These are phyloP conservation scores for Hirudo medicinalis DNA, from an alignment of 1,140 invertebrate species.

Conservation along the genomic window DNA sequence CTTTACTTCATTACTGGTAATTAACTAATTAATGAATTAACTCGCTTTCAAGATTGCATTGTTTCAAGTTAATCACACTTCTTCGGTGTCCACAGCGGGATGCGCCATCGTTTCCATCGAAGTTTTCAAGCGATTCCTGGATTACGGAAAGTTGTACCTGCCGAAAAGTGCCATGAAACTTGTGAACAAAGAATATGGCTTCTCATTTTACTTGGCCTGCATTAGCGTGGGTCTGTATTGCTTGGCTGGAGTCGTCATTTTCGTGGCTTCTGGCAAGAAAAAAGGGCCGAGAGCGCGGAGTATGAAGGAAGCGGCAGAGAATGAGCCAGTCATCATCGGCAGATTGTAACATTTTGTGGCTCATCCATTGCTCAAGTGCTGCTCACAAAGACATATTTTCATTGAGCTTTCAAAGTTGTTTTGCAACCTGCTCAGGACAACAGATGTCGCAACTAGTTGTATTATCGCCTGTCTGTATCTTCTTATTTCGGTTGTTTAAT, in stretches of 20 bases:
- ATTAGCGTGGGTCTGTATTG: constrained; percentile 60
- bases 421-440: neutral
- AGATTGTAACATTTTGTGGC: constrained; percentile 37
- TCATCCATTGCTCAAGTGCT: neutral
- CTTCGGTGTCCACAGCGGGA: constrained; percentile 43
- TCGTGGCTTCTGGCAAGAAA: constrained; percentile 56
- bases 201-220: constrained; percentile 65
- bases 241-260: constrained; percentile 55
- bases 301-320: constrained; percentile 62
- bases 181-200: constrained; percentile 31
- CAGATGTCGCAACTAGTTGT: neutral
- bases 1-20: constrained; percentile 70
- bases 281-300: constrained; percentile 59
- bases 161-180: constrained; percentile 40
- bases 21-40: no score
- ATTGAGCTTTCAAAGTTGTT: neutral
- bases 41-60: constrained; percentile 17
- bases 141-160: constrained; percentile 54
- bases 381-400: neutral
- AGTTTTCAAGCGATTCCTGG: constrained; percentile 57
- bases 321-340: constrained; percentile 68
- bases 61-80: constrained; percentile 31
- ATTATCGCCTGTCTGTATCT: neutral
- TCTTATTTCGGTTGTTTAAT: neutral
- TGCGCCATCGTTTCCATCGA: constrained; percentile 65